Conservation (phyloP, 1,140 invertebrate species). For the Hirudo medicinalis region DNA sequence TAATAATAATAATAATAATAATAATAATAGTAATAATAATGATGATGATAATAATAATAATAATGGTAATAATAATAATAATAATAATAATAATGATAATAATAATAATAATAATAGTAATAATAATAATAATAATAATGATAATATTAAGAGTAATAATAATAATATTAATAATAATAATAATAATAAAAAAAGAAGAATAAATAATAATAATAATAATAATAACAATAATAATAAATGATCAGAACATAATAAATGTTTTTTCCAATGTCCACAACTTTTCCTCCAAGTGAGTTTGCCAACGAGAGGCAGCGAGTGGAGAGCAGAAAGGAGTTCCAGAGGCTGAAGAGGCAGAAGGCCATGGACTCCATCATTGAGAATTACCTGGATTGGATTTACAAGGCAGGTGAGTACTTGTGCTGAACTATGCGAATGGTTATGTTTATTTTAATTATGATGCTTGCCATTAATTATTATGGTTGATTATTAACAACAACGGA, state of each 20-base stretch:
- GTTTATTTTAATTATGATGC: not conserved
- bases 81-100: no score
- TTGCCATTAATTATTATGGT: not conserved
- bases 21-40: no score
- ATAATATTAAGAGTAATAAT: no score
- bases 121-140: no score
- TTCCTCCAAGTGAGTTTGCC: conserved; percentile 83
- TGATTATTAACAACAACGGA: not conserved
- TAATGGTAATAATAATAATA: no score
- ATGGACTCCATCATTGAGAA: conserved; percentile 96
- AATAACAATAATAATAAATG: no score
- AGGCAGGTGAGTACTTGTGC: conserved; percentile 66
- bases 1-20: no score
- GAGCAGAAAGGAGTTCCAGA: conserved; percentile 98
- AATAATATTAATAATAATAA: no score
- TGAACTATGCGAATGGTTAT: not conserved
- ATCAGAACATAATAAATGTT: not conserved
- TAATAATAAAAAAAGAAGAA: no score
- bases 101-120: no score
- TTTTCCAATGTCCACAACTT: not conserved
- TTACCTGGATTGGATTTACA: conserved; percentile 99
- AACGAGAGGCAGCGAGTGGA: conserved; percentile 99
- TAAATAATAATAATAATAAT: no score
- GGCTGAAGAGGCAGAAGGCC: conserved; percentile 93
- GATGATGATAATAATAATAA: no score